These are phyloP conservation scores for Peribatodes rhomboidaria DNA, from an alignment of 2,888 invertebrate species.

Conservation along the genomic window DNA sequence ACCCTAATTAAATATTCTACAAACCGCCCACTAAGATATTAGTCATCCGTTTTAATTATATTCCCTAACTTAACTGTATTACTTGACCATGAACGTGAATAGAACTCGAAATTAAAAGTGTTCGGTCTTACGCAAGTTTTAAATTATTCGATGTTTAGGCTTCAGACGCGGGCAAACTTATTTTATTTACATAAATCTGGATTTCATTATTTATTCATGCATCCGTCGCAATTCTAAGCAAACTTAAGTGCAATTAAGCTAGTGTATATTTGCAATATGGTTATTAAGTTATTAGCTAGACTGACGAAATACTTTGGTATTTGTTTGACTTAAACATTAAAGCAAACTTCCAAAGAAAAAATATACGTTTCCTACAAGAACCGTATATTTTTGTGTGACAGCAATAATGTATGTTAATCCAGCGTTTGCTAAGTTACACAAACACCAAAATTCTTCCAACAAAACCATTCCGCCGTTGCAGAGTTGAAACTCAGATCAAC, in stretches of 20 bases:
- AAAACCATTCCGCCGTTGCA: too few relatives aligned
- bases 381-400: too few relatives aligned
- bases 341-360: too few relatives aligned
- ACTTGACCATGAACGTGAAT: conserved; percentile 30
- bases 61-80: background rate
- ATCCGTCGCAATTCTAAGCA: background rate
- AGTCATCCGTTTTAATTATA: conserved; percentile 3
- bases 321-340: too few relatives aligned
- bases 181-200: background rate
- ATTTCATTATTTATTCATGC: background rate
- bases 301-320: background rate
- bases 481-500: too few relatives aligned
- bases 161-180: background rate
- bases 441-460: too few relatives aligned
- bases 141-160: background rate
- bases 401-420: too few relatives aligned
- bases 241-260: background rate
- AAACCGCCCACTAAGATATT: background rate
- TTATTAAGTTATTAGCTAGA: background rate
- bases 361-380: too few relatives aligned
- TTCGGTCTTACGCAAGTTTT: conserved; percentile 2
- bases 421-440: too few relatives aligned
- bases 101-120: conserved; percentile 11
- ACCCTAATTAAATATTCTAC: background rate
- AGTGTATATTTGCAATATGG: background rate